Conservation (phyloP, 2,888 invertebrate species). For the Cataglyphis altisquamis region DNA sequence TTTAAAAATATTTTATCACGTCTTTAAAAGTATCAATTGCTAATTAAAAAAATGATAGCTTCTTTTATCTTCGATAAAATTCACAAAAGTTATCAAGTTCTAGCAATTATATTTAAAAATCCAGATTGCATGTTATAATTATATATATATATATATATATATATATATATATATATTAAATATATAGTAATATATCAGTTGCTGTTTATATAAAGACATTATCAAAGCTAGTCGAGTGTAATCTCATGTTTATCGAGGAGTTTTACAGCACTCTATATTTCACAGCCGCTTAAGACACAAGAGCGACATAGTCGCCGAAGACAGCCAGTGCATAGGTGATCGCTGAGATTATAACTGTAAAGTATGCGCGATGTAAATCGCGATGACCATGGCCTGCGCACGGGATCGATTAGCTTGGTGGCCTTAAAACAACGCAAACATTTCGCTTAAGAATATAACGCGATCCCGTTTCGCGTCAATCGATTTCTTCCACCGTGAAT, state of each 20-base stretch:
- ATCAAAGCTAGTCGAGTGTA: not conserved
- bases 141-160: not conserved
- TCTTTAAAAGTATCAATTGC: not conserved
- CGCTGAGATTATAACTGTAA: constrained; percentile 41
- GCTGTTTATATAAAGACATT: not conserved
- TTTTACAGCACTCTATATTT: constrained; percentile 21
- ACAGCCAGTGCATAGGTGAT: constrained; percentile 47
- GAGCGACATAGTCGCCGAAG: constrained; percentile 20
- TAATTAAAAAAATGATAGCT: not conserved
- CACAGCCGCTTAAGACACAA: not conserved
- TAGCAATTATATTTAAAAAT: not conserved
- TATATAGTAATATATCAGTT: not conserved
- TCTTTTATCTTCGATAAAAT: not conserved
- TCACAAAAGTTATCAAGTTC: not conserved
- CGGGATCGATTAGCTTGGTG: constrained; percentile 74
- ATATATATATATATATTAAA: not conserved
- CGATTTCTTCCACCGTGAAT: constrained; percentile 46
- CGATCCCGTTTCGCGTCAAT: constrained; percentile 60
- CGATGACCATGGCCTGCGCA: constrained; percentile 76
- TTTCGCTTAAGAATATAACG: constrained; percentile 74
- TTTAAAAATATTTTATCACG: not conserved
- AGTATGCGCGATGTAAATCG: constrained; percentile 64
- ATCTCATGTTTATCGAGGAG: not conserved
- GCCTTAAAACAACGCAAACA: constrained; percentile 67
- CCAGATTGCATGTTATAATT: not conserved